phyloP scores from a whole-genome alignment of 2,113 vertebrate species.

The Notarius quadriscutis region DNA sequence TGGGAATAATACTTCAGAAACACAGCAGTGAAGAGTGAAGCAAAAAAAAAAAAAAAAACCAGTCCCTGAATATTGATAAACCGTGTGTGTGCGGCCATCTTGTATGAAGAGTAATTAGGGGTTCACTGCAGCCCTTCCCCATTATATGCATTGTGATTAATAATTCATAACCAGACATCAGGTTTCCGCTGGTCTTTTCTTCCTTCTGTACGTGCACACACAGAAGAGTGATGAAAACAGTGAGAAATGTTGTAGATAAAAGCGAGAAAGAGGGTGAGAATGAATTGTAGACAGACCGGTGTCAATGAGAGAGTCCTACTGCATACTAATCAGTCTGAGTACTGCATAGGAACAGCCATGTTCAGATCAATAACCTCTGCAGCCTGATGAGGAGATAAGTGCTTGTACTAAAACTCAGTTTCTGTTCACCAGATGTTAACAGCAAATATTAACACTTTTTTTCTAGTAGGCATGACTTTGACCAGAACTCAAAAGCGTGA shows the following conservation, averaged over 20 bases:
- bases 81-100: constrained; percentile 18
- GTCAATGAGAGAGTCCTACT: neutral
- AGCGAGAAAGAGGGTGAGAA: neutral
- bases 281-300: neutral
- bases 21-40: neutral
- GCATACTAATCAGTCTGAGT: constrained; percentile 2
- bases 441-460: neutral
- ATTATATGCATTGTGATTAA: constrained; percentile 22
- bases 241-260: neutral
- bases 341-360: neutral
- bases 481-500: neutral
- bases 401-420: neutral
- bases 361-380: constrained; percentile 12
- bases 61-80: constrained; percentile 26
- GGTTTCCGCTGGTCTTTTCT: constrained; percentile 19
- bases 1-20: neutral
- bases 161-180: constrained; percentile 45
- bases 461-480: neutral
- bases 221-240: neutral
- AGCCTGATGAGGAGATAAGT: neutral
- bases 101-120: neutral
- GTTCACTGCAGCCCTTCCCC: constrained; percentile 15
- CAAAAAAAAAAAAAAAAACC: neutral
- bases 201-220: neutral
- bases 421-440: neutral